Evolutionary conservation across 2,113 vertebrate species (phyloP), one percentile per base, ranked within the genome.

Genomic region (Brachypodius melanocephalos): DNA sequence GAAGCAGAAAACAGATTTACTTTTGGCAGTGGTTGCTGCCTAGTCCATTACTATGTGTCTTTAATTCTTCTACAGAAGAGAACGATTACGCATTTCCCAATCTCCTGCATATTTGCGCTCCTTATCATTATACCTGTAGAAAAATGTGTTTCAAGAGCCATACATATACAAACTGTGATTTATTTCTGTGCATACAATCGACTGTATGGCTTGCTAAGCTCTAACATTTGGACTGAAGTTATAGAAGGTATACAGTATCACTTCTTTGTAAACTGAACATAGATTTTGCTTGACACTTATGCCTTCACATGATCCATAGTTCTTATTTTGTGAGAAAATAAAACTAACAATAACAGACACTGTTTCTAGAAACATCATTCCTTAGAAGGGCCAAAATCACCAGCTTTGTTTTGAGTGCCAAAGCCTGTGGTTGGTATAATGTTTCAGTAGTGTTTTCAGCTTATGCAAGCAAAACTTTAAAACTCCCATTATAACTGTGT

Each of bases 291-390:
- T 89, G 85, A 83, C 52, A 59, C 63, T 88, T 73, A 54, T 0
- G 6, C 72, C 20, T 81, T 89, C 57, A n/a, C 43, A 8, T 78
- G 65, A 93, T 74, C 68, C 74, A 55, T 34, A 67, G 45, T 51
- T 88, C 45, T 85, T 46, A 74, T 90, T 91, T 92, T 72, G 48
- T 68, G 87, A 76, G 76, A 85, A 63, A 89, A 66, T 75, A 85
- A 85, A 91, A 46, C 21, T 62, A 83, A 73, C 49, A 62, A 2
- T 58, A 85, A 49, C 59, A 90, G 68, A 71, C 40, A 29, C 14
- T 5, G 3, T 72, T 82, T 79, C 71, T 63, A 63, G 79, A 62
- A 85, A 71, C 0, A 1, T 29, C 14, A 9, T 91, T 85, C 52
- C 48, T 84, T 74, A 43, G 59, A 71, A 68, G 57, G 68, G 43